Evolutionary conservation across 2,797 vertebrate species (phyloP), one percentile per base, ranked within the genome.

Genomic region (Galaxias olidus): DNA sequence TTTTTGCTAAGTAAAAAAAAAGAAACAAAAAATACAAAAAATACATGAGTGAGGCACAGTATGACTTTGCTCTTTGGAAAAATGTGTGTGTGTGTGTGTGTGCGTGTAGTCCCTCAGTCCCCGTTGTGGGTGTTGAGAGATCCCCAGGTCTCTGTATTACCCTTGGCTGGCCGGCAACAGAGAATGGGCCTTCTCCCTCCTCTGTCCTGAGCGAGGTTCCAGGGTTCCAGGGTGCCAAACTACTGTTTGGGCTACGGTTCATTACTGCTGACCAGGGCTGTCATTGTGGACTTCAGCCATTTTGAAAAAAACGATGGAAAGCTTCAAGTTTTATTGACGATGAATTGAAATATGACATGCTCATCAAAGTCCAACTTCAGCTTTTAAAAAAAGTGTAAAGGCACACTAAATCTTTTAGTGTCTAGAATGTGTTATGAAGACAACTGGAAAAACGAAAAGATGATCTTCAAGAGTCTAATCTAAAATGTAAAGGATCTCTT

Each of bases 201-300:
- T 30, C 30, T 30, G 30, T 30, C 30, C 30, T 30, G 30, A 6
- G 6, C 66, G 53, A 40, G 62, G 67, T 63, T 77, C 65, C 9
- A 84, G 74, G 62, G 67, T 63, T 77, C 65, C 9, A 84, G 74
- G 72, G 75, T 40, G 20, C 65, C 77, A 75, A 75, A 30, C 69
- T 60, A 73, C 75, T 75, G 75, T 73, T 76, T 65, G 78, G 71
- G 83, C 77, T 60, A 73, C 65, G 66, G 44, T 68, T 74, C 1
- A 0, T 64, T 77, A 67, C 78, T 74, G 71, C 79, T 79, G 78
- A 81, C 85, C 71, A 68, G 51, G 63, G 73, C 67, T 71, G 63
- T 63, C 62, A 59, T 63, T 74, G 65, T 59, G 19, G 51, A 71
- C 65, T 64, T 74, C 57, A 75, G 64, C 68, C 62, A 53, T 66